phyloP scores from a whole-genome alignment of 2,797 vertebrate species.

The Phrynocephalus vlangalii region DNA sequence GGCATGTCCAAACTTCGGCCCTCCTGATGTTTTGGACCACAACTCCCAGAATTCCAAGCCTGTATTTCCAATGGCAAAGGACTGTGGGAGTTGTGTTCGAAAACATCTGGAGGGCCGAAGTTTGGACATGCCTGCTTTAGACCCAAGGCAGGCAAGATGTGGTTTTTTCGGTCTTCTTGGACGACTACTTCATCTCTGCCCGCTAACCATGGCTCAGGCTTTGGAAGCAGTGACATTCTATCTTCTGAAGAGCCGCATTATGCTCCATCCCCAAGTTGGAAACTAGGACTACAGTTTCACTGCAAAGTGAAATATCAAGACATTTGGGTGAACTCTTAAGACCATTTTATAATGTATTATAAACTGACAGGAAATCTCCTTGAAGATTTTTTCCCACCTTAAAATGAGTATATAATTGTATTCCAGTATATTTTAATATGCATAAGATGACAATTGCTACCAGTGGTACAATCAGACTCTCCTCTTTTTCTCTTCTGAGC shows the following conservation, averaged over 20 bases:
- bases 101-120: too few relatives aligned
- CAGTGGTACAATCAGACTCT: neutral
- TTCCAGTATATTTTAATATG: neutral
- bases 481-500: neutral
- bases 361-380: neutral
- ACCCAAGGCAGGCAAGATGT: neutral
- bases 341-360: neutral
- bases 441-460: neutral
- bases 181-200: neutral
- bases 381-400: neutral
- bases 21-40: too few relatives aligned
- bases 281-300: neutral
- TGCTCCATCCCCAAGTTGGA: neutral
- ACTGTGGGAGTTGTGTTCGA: too few relatives aligned
- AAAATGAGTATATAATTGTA: neutral
- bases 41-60: too few relatives aligned
- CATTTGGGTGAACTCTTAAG: neutral
- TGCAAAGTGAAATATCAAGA: neutral
- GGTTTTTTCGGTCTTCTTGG: neutral
- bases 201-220: neutral
- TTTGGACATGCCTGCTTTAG: neutral
- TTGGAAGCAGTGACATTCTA: neutral
- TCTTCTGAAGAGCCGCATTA: neutral
- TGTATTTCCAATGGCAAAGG: too few relatives aligned
- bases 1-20: too few relatives aligned